phyloP scores from a whole-genome alignment of 2,113 vertebrate genomes.

The Regulus satrapa region DNA sequence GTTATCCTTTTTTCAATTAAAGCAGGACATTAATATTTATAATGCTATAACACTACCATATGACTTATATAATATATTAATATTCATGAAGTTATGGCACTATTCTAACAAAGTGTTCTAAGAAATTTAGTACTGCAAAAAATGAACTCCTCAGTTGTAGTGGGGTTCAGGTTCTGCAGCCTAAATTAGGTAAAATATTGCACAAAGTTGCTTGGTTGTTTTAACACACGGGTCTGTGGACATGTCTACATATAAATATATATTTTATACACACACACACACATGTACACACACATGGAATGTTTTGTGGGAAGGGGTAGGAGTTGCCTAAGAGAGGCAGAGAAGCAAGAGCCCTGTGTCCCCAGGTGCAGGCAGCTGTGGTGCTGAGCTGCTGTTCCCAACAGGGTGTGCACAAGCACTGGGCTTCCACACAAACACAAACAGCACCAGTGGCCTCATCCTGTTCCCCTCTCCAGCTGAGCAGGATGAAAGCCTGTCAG shows the following conservation, averaged over 20 bases:
- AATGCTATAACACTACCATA: not conserved
- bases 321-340: not conserved
- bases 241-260: not conserved
- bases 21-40: not conserved
- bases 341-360: not conserved
- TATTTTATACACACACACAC: not conserved
- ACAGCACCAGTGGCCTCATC: not conserved
- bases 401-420: not conserved
- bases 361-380: not conserved
- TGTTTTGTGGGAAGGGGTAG: not conserved
- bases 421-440: not conserved
- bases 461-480: not conserved
- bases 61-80: not conserved
- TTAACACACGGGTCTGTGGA: rapidly evolving
- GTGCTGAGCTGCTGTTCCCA: not conserved
- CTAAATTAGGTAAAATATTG: not conserved
- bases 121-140: not conserved
- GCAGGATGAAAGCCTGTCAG: not conserved
- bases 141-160: not conserved
- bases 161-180: not conserved
- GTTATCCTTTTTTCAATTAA: not conserved
- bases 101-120: not conserved
- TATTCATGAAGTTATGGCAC: not conserved
- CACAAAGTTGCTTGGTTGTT: not conserved
- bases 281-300: not conserved